Evolutionary conservation across 2,888 invertebrate genomes (phyloP).

Genomic region (Biston stratarius): DNA sequence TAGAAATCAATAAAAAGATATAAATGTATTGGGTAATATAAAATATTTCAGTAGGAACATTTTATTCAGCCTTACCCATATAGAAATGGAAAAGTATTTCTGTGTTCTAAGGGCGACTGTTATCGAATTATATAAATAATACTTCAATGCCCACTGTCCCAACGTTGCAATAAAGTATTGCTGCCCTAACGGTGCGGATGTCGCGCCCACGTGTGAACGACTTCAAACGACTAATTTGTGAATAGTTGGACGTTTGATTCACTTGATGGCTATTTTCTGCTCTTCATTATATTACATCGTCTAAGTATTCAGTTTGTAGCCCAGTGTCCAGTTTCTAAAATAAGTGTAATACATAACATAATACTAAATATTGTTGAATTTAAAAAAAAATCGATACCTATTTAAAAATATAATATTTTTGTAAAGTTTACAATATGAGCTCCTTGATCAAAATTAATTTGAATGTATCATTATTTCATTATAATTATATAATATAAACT

Average conservation of each 20-base stretch:
- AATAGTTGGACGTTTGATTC: slow-evolving; percentile 70
- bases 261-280: slow-evolving; percentile 65
- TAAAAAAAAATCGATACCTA: too few species aligned
- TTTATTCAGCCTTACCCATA: not conserved
- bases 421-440: too few species aligned
- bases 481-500: too few species aligned
- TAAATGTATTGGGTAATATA: too few species aligned
- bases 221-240: slow-evolving; percentile 74
- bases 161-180: slow-evolving; percentile 38
- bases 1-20: too few species aligned
- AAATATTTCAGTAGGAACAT: too few species aligned
- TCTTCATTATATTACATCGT: slow-evolving; percentile 61
- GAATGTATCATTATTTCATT: too few species aligned
- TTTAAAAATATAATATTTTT: too few species aligned
- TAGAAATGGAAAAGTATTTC: slow-evolving; percentile 5
- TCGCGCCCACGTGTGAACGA: slow-evolving; percentile 67
- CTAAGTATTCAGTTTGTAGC: not conserved
- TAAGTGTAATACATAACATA: not conserved
- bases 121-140: slow-evolving; percentile 32
- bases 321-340: too few species aligned
- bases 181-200: slow-evolving; percentile 60
- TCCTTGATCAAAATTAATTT: too few species aligned
- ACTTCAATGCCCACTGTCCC: slow-evolving; percentile 28
- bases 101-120: slow-evolving; percentile 13
- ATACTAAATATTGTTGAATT: not conserved